Evolutionary conservation across 2,113 vertebrate genomes (phyloP).

Genomic region (Aegotheles bennettii): DNA sequence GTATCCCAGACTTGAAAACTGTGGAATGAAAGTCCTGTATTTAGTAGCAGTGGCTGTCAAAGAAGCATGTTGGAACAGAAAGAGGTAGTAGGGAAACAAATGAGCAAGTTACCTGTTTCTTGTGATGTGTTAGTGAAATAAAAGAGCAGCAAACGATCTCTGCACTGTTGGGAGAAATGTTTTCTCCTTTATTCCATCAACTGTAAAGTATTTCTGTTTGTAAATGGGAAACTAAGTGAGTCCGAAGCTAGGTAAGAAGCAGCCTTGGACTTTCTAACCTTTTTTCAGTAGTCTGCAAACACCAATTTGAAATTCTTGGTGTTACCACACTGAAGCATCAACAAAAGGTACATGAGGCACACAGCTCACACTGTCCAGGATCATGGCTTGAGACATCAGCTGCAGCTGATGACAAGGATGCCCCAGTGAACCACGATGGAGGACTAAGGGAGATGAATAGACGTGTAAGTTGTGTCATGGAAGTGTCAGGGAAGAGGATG

Average conservation of each 20-base stretch:
- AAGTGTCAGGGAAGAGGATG: fast-evolving
- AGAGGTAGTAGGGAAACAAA: neutral
- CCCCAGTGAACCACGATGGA: neutral
- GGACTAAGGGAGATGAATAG: neutral
- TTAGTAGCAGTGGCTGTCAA: neutral
- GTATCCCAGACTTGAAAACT: neutral
- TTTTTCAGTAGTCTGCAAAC: neutral
- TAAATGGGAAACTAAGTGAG: neutral
- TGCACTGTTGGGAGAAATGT: neutral
- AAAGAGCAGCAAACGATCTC: neutral
- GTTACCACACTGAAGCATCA: neutral
- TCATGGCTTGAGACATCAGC: neutral
- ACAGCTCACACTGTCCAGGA: neutral
- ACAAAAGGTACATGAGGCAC: neutral
- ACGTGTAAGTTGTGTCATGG: fast-evolving
- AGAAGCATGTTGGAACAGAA: neutral
- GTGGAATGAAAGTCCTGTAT: fast-evolving
- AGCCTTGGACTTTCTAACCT: neutral
- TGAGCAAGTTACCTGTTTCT: neutral
- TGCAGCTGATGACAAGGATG: neutral
- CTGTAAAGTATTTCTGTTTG: neutral
- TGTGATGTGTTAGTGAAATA: neutral
- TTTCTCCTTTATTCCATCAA: neutral
- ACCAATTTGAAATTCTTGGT: neutral
- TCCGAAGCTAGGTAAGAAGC: neutral